Percentiles rank a stretch among this genome's conserved stretches.
phyloP scores from a whole-genome alignment of 2,113 vertebrate species.

The Leucosticte australis region DNA sequence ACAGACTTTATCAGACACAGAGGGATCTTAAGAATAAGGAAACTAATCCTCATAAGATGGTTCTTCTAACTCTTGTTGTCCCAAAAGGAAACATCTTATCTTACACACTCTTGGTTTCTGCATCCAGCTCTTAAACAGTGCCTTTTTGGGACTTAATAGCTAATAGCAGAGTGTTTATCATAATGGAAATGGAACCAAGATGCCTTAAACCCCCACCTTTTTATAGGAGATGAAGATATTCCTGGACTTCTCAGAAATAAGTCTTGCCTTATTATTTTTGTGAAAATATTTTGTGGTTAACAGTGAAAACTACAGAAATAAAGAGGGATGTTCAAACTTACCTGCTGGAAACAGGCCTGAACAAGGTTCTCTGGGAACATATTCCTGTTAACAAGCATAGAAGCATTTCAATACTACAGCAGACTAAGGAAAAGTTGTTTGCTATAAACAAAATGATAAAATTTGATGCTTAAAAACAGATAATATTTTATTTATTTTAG shows the following conservation, averaged over 20 bases:
- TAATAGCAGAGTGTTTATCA: neutral
- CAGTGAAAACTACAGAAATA: neutral
- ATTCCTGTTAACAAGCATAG: slow-evolving; percentile 81
- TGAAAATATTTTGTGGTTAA: neutral
- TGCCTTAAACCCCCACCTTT: neutral
- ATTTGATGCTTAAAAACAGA: neutral
- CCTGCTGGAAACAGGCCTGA: slow-evolving; percentile 98
- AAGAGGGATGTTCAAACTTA: slow-evolving; percentile 53
- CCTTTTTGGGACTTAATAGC: neutral
- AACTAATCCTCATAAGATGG: neutral
- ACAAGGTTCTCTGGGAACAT: slow-evolving; percentile 98
- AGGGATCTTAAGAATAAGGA: neutral
- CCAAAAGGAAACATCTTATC: neutral
- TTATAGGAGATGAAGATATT: neutral
- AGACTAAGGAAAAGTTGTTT: neutral
- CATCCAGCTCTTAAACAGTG: neutral
- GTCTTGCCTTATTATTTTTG: neutral
- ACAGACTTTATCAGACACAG: neutral
- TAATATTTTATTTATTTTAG: neutral
- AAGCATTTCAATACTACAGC: neutral
- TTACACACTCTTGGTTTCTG: neutral
- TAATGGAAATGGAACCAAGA: neutral
- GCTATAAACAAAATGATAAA: neutral
- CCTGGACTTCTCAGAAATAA: neutral
- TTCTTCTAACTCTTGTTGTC: neutral